These are phyloP conservation scores for Thalpophila matura DNA, from an alignment of 2,888 invertebrate species.

Conservation along the genomic window DNA sequence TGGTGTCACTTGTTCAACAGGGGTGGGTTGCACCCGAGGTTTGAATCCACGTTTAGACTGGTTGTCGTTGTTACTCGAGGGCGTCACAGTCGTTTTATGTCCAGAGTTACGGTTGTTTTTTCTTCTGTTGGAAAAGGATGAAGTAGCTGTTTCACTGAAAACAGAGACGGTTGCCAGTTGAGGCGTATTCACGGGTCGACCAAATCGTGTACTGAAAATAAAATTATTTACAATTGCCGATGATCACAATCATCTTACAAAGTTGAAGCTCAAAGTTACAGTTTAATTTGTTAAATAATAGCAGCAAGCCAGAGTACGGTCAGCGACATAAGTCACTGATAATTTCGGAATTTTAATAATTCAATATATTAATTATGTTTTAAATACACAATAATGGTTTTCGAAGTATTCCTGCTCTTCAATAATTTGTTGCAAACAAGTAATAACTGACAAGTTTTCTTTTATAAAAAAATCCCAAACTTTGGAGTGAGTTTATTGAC, in stretches of 20 bases:
- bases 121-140: conserved; percentile 89
- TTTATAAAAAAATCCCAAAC: too few relatives aligned
- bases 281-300: not conserved
- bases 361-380: too few relatives aligned
- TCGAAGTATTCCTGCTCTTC: too few relatives aligned
- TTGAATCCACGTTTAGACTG: conserved; percentile 92
- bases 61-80: conserved; percentile 81
- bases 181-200: conserved; percentile 87
- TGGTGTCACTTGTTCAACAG: conserved; percentile 89
- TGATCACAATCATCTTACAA: conserved; percentile 38
- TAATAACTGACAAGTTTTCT: too few relatives aligned
- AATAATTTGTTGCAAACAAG: too few relatives aligned
- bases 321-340: too few relatives aligned
- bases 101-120: conserved; percentile 85
- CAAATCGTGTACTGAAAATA: conserved; percentile 87
- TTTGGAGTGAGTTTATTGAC: too few relatives aligned
- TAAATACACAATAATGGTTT: too few relatives aligned
- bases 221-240: conserved; percentile 69
- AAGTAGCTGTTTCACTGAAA: conserved; percentile 91
- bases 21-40: conserved; percentile 91
- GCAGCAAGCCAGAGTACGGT: conserved; percentile 35
- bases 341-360: too few relatives aligned
- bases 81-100: conserved; percentile 83
- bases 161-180: conserved; percentile 92
- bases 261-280: not conserved